Base-by-base conservation (phyloP, 2,888 invertebrate species). In the Elysia crispata region DNA sequence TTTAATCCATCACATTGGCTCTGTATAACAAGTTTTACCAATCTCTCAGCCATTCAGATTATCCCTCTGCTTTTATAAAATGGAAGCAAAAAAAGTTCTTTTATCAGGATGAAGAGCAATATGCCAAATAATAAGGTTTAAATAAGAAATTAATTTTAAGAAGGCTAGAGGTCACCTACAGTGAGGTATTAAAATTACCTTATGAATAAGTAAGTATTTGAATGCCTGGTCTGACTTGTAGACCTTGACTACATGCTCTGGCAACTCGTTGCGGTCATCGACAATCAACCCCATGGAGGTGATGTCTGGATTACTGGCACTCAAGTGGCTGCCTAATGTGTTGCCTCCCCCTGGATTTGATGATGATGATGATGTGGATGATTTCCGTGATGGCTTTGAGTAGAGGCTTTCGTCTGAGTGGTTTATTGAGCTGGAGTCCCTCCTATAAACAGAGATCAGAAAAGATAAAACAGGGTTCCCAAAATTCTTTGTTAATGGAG, bases 231-330 rank as follows among this genome's bases (percentile, higher is more conserved):
- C 99, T 41, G 97, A 87, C 83, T 95, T 93, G 96, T 96, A 93
- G 95, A 99, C 76, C 94, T 99, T 99, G 70, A 99, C 94, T 50
- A 99, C 99, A 93, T 99, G 98, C 92, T 99, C 98, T 1, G 98
- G 98, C 92, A 85, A 86, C 60, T 90, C 90, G 6, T 80, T 81
- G 64, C 83, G 79, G 23, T 89, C 88, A 54, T 89, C 89, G 1
- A 86, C 83, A 23, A 83, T 79, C 18, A 88, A 83, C 0, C 84
- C 81, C 18, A 83, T 33, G 1, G 85, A 83, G 0, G 89, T 87
- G 57, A 91, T 85, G 83, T 91, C 91, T 6, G 91, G 91, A 82
- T 91, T 91, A 82, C 90, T 91, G 80, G 90, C 87, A 85, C 89
- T 89, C 49, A 89, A 84, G 81, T 90, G 89, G 75, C 87, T 88